Evolutionary conservation across 1,140 invertebrate species (phyloP).

Genomic region (Argopecten irradians): DNA sequence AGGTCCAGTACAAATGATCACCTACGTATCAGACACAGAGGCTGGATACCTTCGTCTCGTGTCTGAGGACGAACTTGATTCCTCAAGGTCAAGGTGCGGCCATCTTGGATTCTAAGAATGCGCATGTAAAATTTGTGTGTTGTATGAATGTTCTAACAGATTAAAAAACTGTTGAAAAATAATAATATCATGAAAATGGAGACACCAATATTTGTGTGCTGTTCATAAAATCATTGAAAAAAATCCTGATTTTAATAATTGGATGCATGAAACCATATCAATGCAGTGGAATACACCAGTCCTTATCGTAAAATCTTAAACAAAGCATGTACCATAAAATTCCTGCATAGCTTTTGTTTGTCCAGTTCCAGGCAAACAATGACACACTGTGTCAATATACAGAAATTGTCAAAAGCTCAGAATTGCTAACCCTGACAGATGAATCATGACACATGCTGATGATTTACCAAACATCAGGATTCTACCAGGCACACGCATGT

Average conservation of each 20-base stretch:
- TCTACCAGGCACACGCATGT: no score
- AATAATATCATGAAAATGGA: no score
- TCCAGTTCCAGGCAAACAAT: not conserved
- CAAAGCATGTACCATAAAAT: not conserved
- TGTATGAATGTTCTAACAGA: not conserved
- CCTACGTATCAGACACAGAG: conserved; percentile 69
- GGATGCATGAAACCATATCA: not conserved
- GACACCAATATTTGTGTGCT: no score
- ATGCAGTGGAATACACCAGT: not conserved
- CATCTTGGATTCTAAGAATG: not conserved
- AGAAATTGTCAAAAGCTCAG: no score
- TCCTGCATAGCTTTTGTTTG: not conserved
- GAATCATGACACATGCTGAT: no score
- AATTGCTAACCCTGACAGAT: no score
- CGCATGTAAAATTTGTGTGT: not conserved
- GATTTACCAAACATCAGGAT: no score
- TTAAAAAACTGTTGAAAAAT: no score
- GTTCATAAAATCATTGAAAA: not conserved
- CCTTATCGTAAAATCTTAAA: not conserved
- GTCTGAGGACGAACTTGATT: conserved; percentile 57
- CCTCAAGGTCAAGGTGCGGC: conserved; percentile 49
- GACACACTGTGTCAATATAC: not conserved
- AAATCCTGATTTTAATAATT: not conserved
- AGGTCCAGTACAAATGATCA: conserved; percentile 69
- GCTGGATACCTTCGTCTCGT: conserved; percentile 62